Base-by-base conservation (phyloP, 2,888 invertebrate genomes). In the Brassicogethes aeneus region DNA sequence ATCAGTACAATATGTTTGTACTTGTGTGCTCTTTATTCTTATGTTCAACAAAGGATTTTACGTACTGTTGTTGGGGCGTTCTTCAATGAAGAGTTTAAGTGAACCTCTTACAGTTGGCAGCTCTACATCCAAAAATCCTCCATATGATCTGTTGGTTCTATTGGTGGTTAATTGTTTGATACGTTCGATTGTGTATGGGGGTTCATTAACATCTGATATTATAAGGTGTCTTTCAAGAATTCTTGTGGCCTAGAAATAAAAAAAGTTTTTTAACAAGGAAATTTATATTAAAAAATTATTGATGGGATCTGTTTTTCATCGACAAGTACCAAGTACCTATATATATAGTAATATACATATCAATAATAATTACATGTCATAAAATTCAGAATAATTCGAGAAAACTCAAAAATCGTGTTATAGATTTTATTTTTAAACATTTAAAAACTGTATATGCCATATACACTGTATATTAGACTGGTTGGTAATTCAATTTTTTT, bases 211-310 rank as follows among this genome's bases (percentile, higher is more conserved):
- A 52, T 85, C 80, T 1, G 85, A 80, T 46, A 90, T 79, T 33
- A 94, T 82, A 49, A 94, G 74, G 70, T 95, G 95, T 43, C 92
- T 78, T 68, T 94, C 89, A 62, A 93, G 70, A 52, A 92, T 85
- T 66, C 83, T 79, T 53, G 78, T 79, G 1, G 86, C 83, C 88
- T 90, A 70, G n/a, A n/a, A 36, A 71, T 23, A 23, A 23, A 23
- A 23, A 7, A 23, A 23, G 5, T 23, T 23, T 23, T 23, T 23
- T 23, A 23, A 23, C 23, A 23, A 23, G 10, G 5, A 23, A 23
- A 23, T 7, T n/a, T 23, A 23, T 23, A 10, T 10, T 23, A 23
- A 23, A 23, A 23, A n/a, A n/a, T n/a, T n/a, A n/a, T n/a, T n/a
- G n/a, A n/a, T n/a, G n/a, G n/a, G n/a, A n/a, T n/a, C n/a, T n/a